These are phyloP conservation scores for Heliconius charithonia DNA, from an alignment of 2,888 invertebrate genomes.

Conservation along the genomic window DNA sequence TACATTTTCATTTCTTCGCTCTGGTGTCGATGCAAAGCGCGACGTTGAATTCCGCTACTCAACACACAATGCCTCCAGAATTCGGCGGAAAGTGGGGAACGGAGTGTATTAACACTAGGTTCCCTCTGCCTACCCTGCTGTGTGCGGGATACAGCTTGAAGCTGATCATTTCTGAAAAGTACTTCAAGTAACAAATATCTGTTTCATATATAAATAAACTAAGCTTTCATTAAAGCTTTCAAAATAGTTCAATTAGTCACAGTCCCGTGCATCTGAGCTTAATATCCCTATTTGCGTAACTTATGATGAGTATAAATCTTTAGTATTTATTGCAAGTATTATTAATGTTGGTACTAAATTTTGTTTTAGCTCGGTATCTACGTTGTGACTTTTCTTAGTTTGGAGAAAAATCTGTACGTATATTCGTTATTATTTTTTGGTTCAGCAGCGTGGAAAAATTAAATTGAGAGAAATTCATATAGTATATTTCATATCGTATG, in stretches of 20 bases:
- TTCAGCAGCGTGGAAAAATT: background rate
- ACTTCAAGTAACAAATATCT: background rate
- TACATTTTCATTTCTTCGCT: no score
- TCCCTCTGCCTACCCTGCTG: no score
- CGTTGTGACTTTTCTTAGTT: background rate
- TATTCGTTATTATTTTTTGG: background rate
- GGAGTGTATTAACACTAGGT: no score
- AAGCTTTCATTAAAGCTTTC: conserved; percentile 27
- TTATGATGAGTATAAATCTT: conserved; percentile 28
- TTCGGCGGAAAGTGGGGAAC: no score
- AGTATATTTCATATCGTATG: no score
- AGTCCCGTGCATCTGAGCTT: conserved; percentile 29
- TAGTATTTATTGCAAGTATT: background rate
- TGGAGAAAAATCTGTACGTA: background rate
- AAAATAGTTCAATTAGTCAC: conserved; percentile 36
- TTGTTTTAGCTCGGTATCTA: background rate
- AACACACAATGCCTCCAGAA: no score
- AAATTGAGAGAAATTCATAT: no score
- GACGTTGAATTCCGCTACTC: no score
- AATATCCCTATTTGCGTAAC: conserved; percentile 20
- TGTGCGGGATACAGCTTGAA: no score
- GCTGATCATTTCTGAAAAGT: background rate
- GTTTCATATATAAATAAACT: conserved; percentile 2
- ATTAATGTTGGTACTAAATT: background rate
- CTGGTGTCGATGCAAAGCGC: no score